These are phyloP conservation scores for Nomada ferruginata DNA, from an alignment of 2,888 invertebrate genomes.

Conservation along the genomic window DNA sequence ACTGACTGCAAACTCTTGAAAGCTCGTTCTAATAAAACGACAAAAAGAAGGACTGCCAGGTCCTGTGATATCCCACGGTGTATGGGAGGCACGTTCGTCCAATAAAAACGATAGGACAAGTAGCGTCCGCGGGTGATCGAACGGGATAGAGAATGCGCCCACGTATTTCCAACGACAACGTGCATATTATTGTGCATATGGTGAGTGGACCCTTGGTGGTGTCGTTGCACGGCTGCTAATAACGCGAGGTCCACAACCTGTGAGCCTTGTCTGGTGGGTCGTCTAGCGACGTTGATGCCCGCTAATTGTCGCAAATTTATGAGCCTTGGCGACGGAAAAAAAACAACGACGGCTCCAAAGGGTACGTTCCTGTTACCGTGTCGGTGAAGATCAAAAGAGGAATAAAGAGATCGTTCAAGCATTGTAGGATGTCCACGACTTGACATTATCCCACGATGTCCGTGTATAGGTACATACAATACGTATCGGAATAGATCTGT, in stretches of 20 bases:
- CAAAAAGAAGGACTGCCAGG: constrained; percentile 1
- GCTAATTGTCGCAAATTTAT: constrained; percentile 62
- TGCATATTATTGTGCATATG: constrained; percentile 54
- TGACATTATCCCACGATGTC: neutral
- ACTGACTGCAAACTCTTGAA: neutral
- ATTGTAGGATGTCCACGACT: neutral
- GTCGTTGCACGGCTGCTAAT: constrained; percentile 57
- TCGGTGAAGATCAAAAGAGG: constrained; percentile 33
- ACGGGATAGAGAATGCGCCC: constrained; percentile 18
- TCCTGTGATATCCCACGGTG: neutral
- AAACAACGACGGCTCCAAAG: neutral
- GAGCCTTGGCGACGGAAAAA: constrained; percentile 8
- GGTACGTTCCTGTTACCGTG: constrained; percentile 16
- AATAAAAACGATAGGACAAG: constrained; percentile 59
- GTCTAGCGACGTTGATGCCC: constrained; percentile 52
- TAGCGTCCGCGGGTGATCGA: neutral
- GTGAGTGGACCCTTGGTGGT: constrained; percentile 14
- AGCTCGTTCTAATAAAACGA: constrained; percentile 7
- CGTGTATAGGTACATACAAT: neutral
- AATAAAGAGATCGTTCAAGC: neutral
- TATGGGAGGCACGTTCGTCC: constrained; percentile 13
- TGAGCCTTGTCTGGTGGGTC: constrained; percentile 47
- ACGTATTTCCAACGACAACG: constrained; percentile 52
- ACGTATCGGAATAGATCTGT: neutral
- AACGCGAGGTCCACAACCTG: constrained; percentile 57